These are phyloP conservation scores for Hoplias malabaricus DNA, from an alignment of 2,113 vertebrate species.

Conservation along the genomic window DNA sequence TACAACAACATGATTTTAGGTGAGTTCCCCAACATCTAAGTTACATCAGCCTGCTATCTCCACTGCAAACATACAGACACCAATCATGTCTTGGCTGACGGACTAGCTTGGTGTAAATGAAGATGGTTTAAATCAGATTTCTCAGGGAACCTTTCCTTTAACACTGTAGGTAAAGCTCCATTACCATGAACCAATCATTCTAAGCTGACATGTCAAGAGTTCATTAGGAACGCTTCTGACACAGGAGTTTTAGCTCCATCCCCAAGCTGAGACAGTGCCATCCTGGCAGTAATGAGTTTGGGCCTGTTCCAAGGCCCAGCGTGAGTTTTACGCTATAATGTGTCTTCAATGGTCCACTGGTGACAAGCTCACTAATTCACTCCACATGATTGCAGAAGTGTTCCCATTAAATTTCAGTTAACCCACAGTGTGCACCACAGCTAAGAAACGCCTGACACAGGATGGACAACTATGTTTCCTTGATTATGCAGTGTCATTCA, in stretches of 20 bases:
- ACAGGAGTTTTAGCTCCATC: conserved; percentile 6
- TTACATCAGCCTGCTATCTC: background rate
- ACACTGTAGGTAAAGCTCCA: background rate
- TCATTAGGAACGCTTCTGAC: conserved; percentile 30
- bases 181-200: conserved; percentile 9
- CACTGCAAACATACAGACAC: background rate
- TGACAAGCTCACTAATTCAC: conserved; percentile 59
- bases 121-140: background rate
- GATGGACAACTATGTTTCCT: background rate
- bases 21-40: too few species aligned
- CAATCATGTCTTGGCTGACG: background rate
- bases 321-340: conserved; percentile 56
- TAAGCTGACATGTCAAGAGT: conserved; percentile 16
- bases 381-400: conserved; percentile 48
- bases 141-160: background rate
- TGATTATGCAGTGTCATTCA: background rate
- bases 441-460: background rate
- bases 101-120: background rate
- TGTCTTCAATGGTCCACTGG: conserved; percentile 55
- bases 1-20: too few species aligned
- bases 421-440: background rate
- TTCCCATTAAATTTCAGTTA: conserved; percentile 57
- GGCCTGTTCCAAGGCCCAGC: conserved; percentile 48
- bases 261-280: conserved; percentile 22
- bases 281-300: conserved; percentile 52